Conservation (phyloP, 2,113 vertebrate genomes). For the Irena cyanogastra region DNA sequence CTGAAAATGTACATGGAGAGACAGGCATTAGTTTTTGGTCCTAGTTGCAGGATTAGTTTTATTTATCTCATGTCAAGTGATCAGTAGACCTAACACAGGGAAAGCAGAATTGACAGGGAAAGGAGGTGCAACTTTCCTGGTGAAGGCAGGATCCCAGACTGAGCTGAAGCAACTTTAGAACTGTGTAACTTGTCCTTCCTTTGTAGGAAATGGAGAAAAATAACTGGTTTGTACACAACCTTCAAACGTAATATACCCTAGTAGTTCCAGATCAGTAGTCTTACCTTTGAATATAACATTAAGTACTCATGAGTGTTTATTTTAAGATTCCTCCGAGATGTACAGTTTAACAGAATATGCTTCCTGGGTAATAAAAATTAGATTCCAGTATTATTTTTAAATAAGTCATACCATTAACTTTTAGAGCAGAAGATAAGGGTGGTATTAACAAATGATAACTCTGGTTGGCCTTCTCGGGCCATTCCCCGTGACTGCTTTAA, state of each 20-base stretch:
- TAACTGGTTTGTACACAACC: neutral
- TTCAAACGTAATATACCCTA: neutral
- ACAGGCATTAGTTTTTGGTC: neutral
- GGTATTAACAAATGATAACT: neutral
- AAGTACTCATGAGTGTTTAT: neutral
- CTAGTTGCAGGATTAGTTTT: neutral
- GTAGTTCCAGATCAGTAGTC: neutral
- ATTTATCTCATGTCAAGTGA: neutral
- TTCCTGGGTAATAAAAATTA: neutral
- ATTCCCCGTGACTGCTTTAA: neutral
- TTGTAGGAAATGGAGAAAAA: neutral
- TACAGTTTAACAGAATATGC: neutral
- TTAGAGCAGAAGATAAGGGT: neutral
- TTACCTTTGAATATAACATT: neutral
- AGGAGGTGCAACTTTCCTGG: neutral
- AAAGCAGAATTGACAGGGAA: neutral
- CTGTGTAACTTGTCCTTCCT: neutral
- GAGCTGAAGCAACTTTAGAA: neutral
- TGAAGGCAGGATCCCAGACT: neutral
- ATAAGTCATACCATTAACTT: neutral
- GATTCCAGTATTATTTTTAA: neutral
- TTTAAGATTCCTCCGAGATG: neutral
- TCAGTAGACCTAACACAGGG: neutral
- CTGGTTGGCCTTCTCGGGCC: neutral
- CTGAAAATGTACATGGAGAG: neutral